A percentile compares a stretch with the other conserved stretches of the same genome.
Evolutionary conservation across 1,140 invertebrate genomes (phyloP).

Genomic region (Drosophila seguyi): DNA sequence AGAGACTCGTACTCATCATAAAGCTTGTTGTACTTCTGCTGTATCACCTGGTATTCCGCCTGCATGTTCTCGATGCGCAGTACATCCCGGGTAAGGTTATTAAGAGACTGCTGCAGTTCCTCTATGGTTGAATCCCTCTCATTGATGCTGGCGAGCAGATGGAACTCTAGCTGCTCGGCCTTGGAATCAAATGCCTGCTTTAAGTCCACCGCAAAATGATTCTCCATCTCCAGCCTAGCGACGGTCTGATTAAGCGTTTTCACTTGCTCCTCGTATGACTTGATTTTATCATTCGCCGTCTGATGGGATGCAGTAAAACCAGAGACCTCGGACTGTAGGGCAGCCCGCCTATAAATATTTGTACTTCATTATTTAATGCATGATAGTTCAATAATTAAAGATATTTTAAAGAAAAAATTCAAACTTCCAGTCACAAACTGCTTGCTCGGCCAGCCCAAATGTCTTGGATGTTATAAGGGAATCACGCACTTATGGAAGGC

Average conservation of each 20-base stretch:
- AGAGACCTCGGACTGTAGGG: slow-evolving; percentile 29
- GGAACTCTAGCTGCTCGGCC: slow-evolving; percentile 60
- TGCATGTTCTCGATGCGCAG: slow-evolving; percentile 42
- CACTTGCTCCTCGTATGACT: slow-evolving; percentile 50
- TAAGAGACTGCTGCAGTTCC: slow-evolving; percentile 36
- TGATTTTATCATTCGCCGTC: slow-evolving; percentile 43
- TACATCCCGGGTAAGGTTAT: slow-evolving; percentile 39
- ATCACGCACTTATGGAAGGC: slow-evolving; percentile 38
- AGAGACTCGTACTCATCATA: slow-evolving; percentile 51
- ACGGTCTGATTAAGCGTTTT: slow-evolving; percentile 48
- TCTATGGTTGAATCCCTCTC: slow-evolving; percentile 62
- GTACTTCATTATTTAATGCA: background rate
- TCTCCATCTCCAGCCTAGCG: slow-evolving; percentile 73
- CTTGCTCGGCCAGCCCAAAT: slow-evolving; percentile 1
- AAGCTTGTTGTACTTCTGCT: slow-evolving; percentile 57
- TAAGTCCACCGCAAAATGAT: slow-evolving; percentile 54
- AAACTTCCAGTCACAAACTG: background rate
- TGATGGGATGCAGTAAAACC: slow-evolving; percentile 39
- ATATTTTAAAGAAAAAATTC: background rate
- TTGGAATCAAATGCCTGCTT: slow-evolving; percentile 70
- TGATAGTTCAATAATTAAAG: background rate
- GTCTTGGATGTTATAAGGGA: slow-evolving; percentile 1
- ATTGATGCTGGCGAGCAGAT: slow-evolving; percentile 59
- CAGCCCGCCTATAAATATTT: slow-evolving; percentile 39
- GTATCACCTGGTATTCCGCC: slow-evolving; percentile 46